phyloP scores from a whole-genome alignment of 2,113 vertebrate species.

The Gavia stellata region DNA sequence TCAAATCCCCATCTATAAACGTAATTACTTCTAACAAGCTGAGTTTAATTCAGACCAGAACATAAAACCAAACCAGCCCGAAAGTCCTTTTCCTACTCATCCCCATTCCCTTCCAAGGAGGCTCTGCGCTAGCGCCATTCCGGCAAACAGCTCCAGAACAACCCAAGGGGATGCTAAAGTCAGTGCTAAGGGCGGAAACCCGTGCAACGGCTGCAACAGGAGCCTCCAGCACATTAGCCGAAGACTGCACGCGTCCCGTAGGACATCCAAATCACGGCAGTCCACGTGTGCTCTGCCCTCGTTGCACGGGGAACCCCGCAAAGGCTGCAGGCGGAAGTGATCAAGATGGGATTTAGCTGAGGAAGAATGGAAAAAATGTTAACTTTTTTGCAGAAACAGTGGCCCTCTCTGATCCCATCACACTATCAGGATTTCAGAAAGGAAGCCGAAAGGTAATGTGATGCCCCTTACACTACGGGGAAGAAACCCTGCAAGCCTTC shows the following conservation, averaged over 20 bases:
- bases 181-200: background rate
- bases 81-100: background rate
- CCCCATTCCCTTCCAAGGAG: fast-evolving
- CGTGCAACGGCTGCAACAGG: fast-evolving
- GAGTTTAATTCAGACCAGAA: background rate
- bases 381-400: fast-evolving
- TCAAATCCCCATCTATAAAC: background rate
- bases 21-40: background rate
- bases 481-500: background rate
- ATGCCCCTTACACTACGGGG: background rate
- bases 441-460: background rate
- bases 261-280: background rate
- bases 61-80: fast-evolving
- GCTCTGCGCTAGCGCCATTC: fast-evolving
- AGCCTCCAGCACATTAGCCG: fast-evolving
- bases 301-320: fast-evolving
- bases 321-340: background rate
- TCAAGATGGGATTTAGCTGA: background rate
- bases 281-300: background rate
- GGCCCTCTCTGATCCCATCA: background rate
- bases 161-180: background rate
- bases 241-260: fast-evolving
- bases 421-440: background rate
- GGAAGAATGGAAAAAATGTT: background rate
- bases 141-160: background rate